phyloP scores from a whole-genome alignment of 2,888 invertebrate genomes.

The Sabellastarte sp. region DNA sequence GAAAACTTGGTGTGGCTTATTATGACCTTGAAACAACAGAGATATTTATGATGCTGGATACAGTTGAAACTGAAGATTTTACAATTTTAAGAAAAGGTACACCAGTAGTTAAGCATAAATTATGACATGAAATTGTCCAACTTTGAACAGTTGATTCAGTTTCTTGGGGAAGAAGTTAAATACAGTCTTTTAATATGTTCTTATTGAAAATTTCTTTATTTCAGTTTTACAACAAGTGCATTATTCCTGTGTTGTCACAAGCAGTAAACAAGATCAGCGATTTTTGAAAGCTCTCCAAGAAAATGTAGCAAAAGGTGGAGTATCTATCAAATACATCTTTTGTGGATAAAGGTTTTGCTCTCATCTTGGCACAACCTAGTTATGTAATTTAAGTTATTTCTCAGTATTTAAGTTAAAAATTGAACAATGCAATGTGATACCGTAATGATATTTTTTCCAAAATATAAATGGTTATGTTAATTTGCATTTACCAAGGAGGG shows the following conservation, averaged over 20 bases:
- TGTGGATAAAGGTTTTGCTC: too few relatives aligned
- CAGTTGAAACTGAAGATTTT: slow-evolving; percentile 69
- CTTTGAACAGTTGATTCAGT: not conserved
- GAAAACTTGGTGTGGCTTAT: slow-evolving; percentile 73
- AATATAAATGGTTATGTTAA: too few relatives aligned
- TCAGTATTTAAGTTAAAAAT: too few relatives aligned
- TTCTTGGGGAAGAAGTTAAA: not conserved
- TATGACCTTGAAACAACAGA: slow-evolving; percentile 70
- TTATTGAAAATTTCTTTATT: not conserved
- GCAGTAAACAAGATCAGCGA: slow-evolving; percentile 54
- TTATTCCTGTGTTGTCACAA: slow-evolving; percentile 46
- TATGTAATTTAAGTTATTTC: too few relatives aligned
- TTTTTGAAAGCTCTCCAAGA: slow-evolving; percentile 40
- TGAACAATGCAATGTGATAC: too few relatives aligned
- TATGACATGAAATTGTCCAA: not conserved
- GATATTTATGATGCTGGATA: slow-evolving; percentile 71
- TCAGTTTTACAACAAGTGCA: slow-evolving; percentile 35
- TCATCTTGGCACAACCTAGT: too few relatives aligned
- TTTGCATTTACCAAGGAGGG: too few relatives aligned
- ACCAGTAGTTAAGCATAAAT: too few relatives aligned
- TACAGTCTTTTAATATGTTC: not conserved
- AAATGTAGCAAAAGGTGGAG: too few relatives aligned
- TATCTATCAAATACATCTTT: too few relatives aligned
- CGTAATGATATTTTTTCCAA: too few relatives aligned
- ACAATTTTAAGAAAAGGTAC: slow-evolving; percentile 65